Conservation (phyloP, 2,888 invertebrate genomes). For the Isotomurus palustris region DNA sequence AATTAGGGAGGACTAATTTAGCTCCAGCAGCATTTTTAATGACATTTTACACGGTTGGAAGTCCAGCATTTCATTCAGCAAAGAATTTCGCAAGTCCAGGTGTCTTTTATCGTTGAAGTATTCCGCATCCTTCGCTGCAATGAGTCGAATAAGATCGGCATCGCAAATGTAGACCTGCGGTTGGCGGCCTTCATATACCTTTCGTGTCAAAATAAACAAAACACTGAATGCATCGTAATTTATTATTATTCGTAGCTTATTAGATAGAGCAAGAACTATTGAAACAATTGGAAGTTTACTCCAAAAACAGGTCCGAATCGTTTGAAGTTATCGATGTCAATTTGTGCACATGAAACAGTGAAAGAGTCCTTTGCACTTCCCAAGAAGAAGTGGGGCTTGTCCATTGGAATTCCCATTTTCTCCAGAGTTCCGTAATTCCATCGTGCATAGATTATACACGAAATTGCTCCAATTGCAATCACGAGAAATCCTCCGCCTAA, state of each 20-base stretch:
- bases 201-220: not conserved
- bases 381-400: conserved; percentile 28
- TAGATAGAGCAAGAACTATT: not conserved
- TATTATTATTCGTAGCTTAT: not conserved
- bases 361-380: conserved; percentile 33
- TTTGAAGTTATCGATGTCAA: conserved; percentile 34
- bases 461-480: not conserved
- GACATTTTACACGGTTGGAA: conserved; percentile 23
- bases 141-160: conserved; percentile 28
- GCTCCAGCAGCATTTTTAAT: no score
- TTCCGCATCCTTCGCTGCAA: conserved; percentile 29
- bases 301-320: conserved; percentile 39
- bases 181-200: conserved; percentile 36
- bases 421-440: conserved; percentile 26
- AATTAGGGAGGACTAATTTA: not conserved
- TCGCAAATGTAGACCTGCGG: conserved; percentile 27
- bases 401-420: conserved; percentile 33
- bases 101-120: conserved; percentile 26
- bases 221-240: not conserved
- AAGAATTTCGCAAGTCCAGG: conserved; percentile 27
- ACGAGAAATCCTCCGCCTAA: no score
- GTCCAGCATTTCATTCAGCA: conserved; percentile 36
- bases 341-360: conserved; percentile 12
- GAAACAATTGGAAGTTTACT: conserved; percentile 29
- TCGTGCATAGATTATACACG: conserved; percentile 16